phyloP scores from a whole-genome alignment of 2,113 vertebrate genomes.

The Pollimyrus isidori region DNA sequence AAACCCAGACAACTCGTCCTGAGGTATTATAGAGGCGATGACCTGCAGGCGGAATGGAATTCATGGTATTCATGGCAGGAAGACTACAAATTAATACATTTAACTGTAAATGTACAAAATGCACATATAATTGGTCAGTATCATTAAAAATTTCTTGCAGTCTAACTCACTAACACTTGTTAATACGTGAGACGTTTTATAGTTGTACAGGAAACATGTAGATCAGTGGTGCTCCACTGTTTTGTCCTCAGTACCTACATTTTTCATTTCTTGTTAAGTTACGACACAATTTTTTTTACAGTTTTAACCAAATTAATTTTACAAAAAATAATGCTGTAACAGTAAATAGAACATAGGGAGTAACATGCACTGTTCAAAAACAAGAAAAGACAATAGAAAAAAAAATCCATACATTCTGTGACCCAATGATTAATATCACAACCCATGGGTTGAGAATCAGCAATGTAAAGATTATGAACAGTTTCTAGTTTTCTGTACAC shows the following conservation, averaged over 20 bases:
- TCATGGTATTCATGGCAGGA: background rate
- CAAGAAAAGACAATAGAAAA: background rate
- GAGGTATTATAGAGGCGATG: conserved; percentile 81
- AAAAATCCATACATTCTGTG: background rate
- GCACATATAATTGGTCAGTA: background rate
- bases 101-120: background rate
- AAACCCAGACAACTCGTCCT: conserved; percentile 86
- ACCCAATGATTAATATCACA: background rate
- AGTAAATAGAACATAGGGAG: background rate
- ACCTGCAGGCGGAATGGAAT: conserved; percentile 57
- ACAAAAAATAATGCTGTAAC: background rate
- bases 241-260: background rate
- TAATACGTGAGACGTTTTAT: background rate
- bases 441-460: background rate
- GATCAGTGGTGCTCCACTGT: background rate
- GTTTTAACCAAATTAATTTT: background rate
- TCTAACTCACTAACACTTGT: background rate
- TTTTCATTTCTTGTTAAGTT: background rate
- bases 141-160: background rate
- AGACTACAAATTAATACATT: background rate
- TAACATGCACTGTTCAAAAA: background rate
- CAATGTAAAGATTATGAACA: background rate
- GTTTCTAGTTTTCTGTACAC: background rate
- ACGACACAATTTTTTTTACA: background rate
- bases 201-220: background rate